These are phyloP conservation scores for Pseudochaenichthys georgianus DNA, from an alignment of 2,797 vertebrate genomes.

Conservation along the genomic window DNA sequence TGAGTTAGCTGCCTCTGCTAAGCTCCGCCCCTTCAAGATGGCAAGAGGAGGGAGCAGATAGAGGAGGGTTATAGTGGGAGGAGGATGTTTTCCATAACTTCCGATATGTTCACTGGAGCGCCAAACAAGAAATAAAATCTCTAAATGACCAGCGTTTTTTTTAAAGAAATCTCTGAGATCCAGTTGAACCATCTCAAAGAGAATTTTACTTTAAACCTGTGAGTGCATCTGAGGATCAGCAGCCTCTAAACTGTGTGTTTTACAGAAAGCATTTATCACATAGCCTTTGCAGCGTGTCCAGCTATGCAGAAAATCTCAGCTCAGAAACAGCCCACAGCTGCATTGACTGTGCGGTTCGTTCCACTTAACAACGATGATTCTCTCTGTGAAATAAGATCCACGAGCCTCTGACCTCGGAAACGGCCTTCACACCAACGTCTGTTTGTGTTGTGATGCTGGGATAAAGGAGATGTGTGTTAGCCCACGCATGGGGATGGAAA, in stretches of 20 bases:
- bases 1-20: too few species aligned
- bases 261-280: constrained; percentile 19
- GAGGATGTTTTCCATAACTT: too few species aligned
- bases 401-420: constrained; percentile 2
- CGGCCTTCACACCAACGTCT: neutral
- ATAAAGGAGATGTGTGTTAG: too few species aligned
- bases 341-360: neutral
- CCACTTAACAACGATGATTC: neutral
- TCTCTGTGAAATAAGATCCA: neutral
- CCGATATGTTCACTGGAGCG: too few species aligned
- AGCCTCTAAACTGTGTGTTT: constrained; percentile 7
- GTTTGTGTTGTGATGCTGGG: neutral
- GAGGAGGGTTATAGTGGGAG: too few species aligned
- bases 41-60: too few species aligned
- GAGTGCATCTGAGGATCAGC: constrained; percentile 26
- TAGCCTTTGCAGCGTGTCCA: constrained; percentile 2
- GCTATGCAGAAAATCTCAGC: neutral
- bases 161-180: too few species aligned
- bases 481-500: neutral
- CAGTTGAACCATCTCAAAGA: neutral
- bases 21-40: too few species aligned
- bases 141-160: too few species aligned
- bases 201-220: neutral
- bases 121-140: too few species aligned
- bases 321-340: neutral